These are phyloP conservation scores for Odontesthes bonariensis DNA, from an alignment of 2,113 vertebrate genomes.

Conservation along the genomic window DNA sequence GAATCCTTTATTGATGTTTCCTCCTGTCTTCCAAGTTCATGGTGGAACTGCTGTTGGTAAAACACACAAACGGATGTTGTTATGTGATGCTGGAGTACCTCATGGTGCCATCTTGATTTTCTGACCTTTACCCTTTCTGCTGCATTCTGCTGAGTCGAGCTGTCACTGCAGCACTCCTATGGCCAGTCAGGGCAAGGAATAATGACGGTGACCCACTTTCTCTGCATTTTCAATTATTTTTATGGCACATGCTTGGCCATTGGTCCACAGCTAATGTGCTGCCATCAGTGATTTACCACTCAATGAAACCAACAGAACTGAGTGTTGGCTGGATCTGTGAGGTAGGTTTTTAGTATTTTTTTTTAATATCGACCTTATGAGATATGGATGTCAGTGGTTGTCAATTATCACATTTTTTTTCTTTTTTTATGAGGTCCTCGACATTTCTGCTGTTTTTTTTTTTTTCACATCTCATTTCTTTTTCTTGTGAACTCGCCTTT, in stretches of 20 bases:
- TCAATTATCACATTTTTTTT: neutral
- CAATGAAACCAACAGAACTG: constrained; percentile 1
- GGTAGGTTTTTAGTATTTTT: constrained; percentile 28
- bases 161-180: constrained; percentile 7
- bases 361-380: neutral
- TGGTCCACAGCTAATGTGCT: constrained; percentile 61
- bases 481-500: neutral
- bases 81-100: neutral
- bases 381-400: neutral
- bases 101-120: neutral
- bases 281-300: constrained; percentile 59
- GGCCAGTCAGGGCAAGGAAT: constrained; percentile 6
- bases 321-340: constrained; percentile 21
- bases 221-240: constrained; percentile 69
- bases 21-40: constrained; percentile 83
- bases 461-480: constrained; percentile 27
- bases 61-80: constrained; percentile 11
- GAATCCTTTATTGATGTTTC: constrained; percentile 50
- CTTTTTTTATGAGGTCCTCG: constrained; percentile 7
- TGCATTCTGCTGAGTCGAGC: constrained; percentile 38
- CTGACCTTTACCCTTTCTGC: constrained; percentile 24
- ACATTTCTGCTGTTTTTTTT: constrained; percentile 5
- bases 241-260: constrained; percentile 63
- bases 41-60: constrained; percentile 76
- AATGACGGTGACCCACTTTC: constrained; percentile 50